A percentile compares a stretch with the other conserved stretches of the same genome.
These are phyloP conservation scores for Neocrepidodera transversa DNA, from an alignment of 2,888 invertebrate genomes.

Conservation along the genomic window DNA sequence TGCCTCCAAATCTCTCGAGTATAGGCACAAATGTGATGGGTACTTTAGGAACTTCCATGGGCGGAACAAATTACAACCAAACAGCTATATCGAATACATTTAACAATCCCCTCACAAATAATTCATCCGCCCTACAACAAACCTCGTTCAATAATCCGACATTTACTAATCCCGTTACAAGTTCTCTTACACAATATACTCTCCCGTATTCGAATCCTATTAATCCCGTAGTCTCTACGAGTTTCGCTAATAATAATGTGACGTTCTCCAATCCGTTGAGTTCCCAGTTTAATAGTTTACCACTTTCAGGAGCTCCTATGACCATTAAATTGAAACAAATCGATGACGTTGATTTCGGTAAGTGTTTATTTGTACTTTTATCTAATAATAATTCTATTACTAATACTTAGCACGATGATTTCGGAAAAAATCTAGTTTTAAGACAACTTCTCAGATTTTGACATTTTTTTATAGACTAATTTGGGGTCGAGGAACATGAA, in stretches of 20 bases:
- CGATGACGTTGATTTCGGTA: conserved; percentile 74
- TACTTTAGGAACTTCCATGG: conserved; percentile 60
- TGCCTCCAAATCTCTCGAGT: conserved; percentile 45
- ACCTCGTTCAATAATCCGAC: conserved; percentile 63
- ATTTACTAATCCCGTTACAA: conserved; percentile 61
- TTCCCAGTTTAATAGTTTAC: conserved; percentile 66
- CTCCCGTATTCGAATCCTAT: conserved; percentile 53
- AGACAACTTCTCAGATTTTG: too few relatives aligned
- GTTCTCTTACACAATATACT: conserved; percentile 61
- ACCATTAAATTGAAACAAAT: conserved; percentile 74
- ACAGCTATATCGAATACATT: conserved; percentile 63
- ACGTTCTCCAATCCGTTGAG: conserved; percentile 73
- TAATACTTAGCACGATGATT: too few relatives aligned
- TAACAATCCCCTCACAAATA: conserved; percentile 60
- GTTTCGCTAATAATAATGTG: conserved; percentile 58
- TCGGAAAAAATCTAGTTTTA: too few relatives aligned
- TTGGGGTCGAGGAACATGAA: too few relatives aligned
- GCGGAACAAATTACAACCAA: conserved; percentile 64
- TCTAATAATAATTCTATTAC: too few relatives aligned
- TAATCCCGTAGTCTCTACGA: conserved; percentile 55
- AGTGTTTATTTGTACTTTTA: conserved; percentile 27
- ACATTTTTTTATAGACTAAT: too few relatives aligned
- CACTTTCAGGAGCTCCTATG: conserved; percentile 58
- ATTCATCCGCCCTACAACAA: conserved; percentile 53
- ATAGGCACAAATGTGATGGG: conserved; percentile 45